Conservation (phyloP, 2,797 vertebrate species). For the Neoniphon sammara region DNA sequence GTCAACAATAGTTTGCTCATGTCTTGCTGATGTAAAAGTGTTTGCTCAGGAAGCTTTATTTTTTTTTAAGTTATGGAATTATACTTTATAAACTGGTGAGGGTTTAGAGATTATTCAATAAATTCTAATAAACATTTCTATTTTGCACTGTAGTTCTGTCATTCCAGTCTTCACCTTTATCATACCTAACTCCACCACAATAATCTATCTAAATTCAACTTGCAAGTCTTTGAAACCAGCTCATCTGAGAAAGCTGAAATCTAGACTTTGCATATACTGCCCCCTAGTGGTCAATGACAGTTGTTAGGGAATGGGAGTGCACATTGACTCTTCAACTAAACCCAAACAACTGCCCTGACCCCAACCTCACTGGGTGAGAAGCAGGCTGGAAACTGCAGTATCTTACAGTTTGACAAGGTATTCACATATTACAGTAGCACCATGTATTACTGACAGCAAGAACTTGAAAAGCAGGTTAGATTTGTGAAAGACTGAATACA, state of each 20-base stretch:
- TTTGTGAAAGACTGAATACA: no score
- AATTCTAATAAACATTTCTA: not conserved
- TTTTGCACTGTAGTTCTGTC: not conserved
- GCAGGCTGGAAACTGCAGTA: no score
- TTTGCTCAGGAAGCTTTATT: constrained; percentile 20
- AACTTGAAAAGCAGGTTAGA: no score
- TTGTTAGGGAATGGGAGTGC: not conserved
- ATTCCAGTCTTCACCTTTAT: constrained; percentile 5
- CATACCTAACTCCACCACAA: not conserved
- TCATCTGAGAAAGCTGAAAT: not conserved
- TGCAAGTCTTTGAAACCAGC: constrained; percentile 5
- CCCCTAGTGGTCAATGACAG: constrained; percentile 71
- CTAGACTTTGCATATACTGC: constrained; percentile 73
- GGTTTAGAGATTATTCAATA: not conserved
- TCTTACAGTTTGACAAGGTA: no score
- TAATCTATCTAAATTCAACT: not conserved
- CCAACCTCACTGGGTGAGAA: no score
- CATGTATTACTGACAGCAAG: no score
- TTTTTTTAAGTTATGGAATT: not conserved
- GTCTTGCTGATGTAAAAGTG: constrained; percentile 18
- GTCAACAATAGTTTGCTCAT: constrained; percentile 31
- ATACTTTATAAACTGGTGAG: not conserved
- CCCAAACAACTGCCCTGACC: not conserved
- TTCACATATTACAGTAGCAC: no score
- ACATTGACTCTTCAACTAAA: not conserved